Evolutionary conservation across 2,888 invertebrate species (phyloP), one percentile per base, ranked within the genome.

Genomic region (Lasioglossum lativentre): DNA sequence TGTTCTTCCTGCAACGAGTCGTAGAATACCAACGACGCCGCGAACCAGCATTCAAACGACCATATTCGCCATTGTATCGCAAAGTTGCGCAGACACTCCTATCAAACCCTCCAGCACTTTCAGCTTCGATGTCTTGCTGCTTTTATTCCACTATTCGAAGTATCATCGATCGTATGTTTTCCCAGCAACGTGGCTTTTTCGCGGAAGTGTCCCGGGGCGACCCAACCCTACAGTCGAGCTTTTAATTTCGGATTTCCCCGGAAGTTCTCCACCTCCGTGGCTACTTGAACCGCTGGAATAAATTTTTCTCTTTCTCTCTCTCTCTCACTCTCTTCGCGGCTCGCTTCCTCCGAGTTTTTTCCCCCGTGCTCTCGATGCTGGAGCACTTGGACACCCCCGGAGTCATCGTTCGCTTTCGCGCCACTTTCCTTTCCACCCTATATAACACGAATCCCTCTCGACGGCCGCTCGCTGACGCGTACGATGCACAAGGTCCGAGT

Each of bases 361-460:
- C 30, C 19, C 30, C 30, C 6, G 16, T 52, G 40, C 72, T 73
- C 34, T 75, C 75, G 75, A 83, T 73, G n/a, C 78, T 47, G 59
- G 45, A 75, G 82, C 70, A 79, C 66, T 77, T 75, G 71, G 80
- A 84, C 83, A 80, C 83, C 86, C 71, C 27, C 40, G 47, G 34
- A 38, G 40, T 38, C 70, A 70, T 38, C 70, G 70, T 23, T 40
- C 38, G 38, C 40, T 19, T 75, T 42, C 72, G 45, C 14, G 40
- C 10, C 70, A 77, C 68, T 82, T 82, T 82, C 56, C 75, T 79
- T 86, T 86, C 86, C 79, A 85, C 76, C 81, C 86, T 82, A 79
- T 86, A 80, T 85, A 79, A 34, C 85, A 79, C 52, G 78, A 52
- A 42, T 73, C 85, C 82, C 80, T 80, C 79, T 79, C 81, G 76